Conservation (phyloP, 2,797 vertebrate genomes). For the Fistularia tabacaria region DNA sequence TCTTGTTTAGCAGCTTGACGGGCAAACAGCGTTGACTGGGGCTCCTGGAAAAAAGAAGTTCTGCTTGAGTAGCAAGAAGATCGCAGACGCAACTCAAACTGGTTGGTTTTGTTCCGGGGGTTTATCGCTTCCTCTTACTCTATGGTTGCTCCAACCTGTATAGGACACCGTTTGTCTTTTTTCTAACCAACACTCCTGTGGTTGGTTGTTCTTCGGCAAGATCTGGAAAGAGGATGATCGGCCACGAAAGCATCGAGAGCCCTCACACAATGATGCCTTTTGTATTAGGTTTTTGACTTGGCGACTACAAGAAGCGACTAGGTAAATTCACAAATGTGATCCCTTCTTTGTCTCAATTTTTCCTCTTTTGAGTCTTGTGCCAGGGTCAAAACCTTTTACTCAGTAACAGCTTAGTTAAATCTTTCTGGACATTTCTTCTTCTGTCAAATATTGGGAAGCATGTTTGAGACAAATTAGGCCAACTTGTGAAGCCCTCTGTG, state of each 20-base stretch:
- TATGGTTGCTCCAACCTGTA: constrained; percentile 56
- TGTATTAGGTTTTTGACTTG: constrained; percentile 68
- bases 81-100: constrained; percentile 46
- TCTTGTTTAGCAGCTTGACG: constrained; percentile 84
- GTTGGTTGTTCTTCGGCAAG: constrained; percentile 67
- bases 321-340: constrained; percentile 70
- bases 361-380: constrained; percentile 44
- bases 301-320: constrained; percentile 68
- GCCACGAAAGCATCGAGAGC: constrained; percentile 57
- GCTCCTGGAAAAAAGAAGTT: constrained; percentile 56
- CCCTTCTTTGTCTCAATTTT: constrained; percentile 61
- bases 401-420: constrained; percentile 30
- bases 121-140: constrained; percentile 47
- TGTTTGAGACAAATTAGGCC: constrained; percentile 43
- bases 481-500: constrained; percentile 28
- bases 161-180: constrained; percentile 45
- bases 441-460: constrained; percentile 43
- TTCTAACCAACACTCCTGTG: constrained; percentile 54
- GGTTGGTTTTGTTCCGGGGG: constrained; percentile 56
- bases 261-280: constrained; percentile 68
- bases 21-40: constrained; percentile 54
- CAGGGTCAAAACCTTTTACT: constrained; percentile 52
- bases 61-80: constrained; percentile 32
- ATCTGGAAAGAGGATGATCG: constrained; percentile 71
- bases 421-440: constrained; percentile 36